phyloP scores from a whole-genome alignment of 2,113 vertebrate species.

The Pollachius pollachius region DNA sequence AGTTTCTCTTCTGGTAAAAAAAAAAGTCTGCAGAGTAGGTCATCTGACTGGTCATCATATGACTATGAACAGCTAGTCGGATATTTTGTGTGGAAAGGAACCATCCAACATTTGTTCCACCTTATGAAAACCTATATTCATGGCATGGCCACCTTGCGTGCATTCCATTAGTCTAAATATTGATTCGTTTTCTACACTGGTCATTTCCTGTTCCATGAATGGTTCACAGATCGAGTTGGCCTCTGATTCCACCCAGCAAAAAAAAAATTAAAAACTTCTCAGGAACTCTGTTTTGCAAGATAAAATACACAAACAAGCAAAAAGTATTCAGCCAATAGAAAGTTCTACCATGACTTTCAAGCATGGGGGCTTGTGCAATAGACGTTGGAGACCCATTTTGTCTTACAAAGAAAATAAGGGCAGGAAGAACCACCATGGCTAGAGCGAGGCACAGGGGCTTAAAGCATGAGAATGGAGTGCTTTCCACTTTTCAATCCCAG shows the following conservation, averaged over 20 bases:
- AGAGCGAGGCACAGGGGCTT: conserved; percentile 28
- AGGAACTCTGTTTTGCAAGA: conserved; percentile 16
- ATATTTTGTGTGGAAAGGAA: no score
- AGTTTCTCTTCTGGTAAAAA: no score
- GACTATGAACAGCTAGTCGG: no score
- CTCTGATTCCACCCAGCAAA: conserved; percentile 37
- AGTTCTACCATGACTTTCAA: conserved; percentile 4
- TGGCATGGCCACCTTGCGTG: conserved; percentile 22
- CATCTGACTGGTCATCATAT: no score
- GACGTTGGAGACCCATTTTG: conserved; percentile 5
- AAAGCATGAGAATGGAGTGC: conserved; percentile 36
- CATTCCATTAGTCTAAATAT: conserved; percentile 52
- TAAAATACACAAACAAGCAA: conserved; percentile 32
- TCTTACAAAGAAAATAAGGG: conserved; percentile 15
- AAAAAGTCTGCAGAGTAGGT: no score
- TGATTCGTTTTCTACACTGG: conserved; percentile 45
- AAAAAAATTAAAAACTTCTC: no score
- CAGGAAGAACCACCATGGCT: neutral
- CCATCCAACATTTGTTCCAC: conserved; percentile 11
- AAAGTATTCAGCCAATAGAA: conserved; percentile 20
- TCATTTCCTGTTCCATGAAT: conserved; percentile 56
- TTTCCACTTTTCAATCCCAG: conserved; percentile 66
- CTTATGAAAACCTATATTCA: conserved; percentile 33
- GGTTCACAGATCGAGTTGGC: conserved; percentile 35
- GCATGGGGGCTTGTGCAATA: conserved; percentile 14